A percentile compares a stretch with the other conserved stretches of the same genome.
Evolutionary conservation across 2,113 vertebrate genomes (phyloP).

Genomic region (Mustelus asterias): DNA sequence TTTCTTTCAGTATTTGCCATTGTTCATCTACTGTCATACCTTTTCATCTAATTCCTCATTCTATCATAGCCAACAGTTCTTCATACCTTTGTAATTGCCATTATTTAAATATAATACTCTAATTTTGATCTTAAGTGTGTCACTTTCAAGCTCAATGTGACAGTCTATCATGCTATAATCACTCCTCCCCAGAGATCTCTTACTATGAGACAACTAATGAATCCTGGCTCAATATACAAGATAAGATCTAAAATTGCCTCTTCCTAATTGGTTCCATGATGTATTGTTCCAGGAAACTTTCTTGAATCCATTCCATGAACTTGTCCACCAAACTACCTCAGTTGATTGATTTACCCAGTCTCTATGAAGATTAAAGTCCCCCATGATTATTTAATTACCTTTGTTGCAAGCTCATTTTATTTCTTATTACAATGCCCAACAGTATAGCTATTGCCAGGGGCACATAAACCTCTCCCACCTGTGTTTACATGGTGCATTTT

Average conservation of each 20-base stretch:
- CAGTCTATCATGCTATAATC: neutral
- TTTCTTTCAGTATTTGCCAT: neutral
- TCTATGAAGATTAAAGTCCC: neutral
- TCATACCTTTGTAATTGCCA: neutral
- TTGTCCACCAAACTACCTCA: neutral
- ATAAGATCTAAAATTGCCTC: neutral
- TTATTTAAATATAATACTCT: neutral
- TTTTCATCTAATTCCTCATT: neutral
- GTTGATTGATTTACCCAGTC: neutral
- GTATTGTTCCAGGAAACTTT: neutral
- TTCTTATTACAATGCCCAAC: neutral
- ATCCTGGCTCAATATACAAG: neutral
- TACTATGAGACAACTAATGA: neutral
- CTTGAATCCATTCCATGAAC: neutral
- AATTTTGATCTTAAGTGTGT: neutral
- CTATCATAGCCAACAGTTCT: neutral
- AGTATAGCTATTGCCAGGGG: neutral
- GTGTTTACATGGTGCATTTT: neutral
- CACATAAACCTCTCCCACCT: neutral
- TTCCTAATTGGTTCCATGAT: neutral
- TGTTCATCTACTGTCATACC: neutral
- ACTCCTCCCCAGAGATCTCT: neutral
- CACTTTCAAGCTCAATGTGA: neutral
- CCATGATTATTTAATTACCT: neutral
- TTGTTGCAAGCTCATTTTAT: neutral